A percentile compares a stretch with the other conserved stretches of the same genome.
Conservation (phyloP, 2,888 invertebrate species). For the Temnothorax unifasciatus region DNA sequence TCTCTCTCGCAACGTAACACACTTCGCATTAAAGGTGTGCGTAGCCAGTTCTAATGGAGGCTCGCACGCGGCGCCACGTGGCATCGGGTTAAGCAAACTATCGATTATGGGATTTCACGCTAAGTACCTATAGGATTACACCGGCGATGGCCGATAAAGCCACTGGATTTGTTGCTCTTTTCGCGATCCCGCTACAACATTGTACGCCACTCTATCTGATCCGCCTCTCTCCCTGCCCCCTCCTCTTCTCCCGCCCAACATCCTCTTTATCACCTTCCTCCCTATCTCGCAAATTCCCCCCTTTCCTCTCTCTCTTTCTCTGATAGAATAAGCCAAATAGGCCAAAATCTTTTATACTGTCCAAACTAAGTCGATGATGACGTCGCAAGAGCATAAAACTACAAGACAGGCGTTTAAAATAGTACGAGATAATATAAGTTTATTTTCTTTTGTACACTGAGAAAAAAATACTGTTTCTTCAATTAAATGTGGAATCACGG, state of each 20-base stretch:
- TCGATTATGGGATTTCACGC: constrained; percentile 86
- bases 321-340: constrained; percentile 30
- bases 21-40: constrained; percentile 71
- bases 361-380: not conserved
- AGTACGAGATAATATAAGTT: no score
- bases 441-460: not conserved
- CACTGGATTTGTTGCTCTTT: constrained; percentile 85
- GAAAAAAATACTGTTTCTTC: no score
- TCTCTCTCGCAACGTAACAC: constrained; percentile 51
- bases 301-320: not conserved
- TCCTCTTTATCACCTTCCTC: constrained; percentile 44
- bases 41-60: constrained; percentile 81
- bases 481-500: no score
- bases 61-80: constrained; percentile 85
- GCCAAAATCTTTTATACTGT: constrained; percentile 47
- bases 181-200: constrained; percentile 69
- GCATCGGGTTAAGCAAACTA: constrained; percentile 86
- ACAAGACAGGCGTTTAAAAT: not conserved
- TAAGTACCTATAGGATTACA: constrained; percentile 86
- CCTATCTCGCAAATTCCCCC: constrained; percentile 26
- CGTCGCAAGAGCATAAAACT: not conserved
- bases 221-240: constrained; percentile 36
- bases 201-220: constrained; percentile 71
- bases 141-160: constrained; percentile 82
- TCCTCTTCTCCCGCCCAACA: not conserved